Conservation (phyloP, 2,888 invertebrate genomes). For the Andrena chrysosceles region DNA sequence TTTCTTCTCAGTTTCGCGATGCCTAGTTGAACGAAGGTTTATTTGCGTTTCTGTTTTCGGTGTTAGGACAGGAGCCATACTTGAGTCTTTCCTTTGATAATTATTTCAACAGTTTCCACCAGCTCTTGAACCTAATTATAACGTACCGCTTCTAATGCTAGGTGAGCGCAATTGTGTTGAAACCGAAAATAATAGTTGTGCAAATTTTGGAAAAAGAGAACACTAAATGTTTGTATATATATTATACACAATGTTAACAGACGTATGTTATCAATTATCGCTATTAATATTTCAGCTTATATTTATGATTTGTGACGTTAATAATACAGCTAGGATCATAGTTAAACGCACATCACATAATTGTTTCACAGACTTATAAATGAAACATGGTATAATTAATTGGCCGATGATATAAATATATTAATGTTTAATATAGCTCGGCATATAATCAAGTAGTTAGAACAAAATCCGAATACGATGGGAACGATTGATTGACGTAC, state of each 20-base stretch:
- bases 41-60: constrained; percentile 6
- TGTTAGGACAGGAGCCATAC: neutral
- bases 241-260: no score
- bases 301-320: no score
- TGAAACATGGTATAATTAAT: no score
- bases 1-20: neutral
- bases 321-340: no score
- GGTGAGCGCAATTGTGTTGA: no score
- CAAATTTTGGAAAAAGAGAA: no score
- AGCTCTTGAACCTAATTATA: neutral
- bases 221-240: no score
- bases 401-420: neutral
- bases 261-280: no score
- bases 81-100: neutral
- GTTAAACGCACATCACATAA: no score
- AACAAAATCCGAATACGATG: constrained; percentile 8
- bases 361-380: no score
- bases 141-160: neutral
- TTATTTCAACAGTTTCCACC: neutral
- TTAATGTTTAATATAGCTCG: neutral
- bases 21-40: neutral
- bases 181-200: no score
- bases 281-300: no score
- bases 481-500: constrained; percentile 41
- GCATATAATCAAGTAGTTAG: neutral